Conservation (phyloP, 1,140 invertebrate genomes). For the Mizuhopecten yessoensis region DNA sequence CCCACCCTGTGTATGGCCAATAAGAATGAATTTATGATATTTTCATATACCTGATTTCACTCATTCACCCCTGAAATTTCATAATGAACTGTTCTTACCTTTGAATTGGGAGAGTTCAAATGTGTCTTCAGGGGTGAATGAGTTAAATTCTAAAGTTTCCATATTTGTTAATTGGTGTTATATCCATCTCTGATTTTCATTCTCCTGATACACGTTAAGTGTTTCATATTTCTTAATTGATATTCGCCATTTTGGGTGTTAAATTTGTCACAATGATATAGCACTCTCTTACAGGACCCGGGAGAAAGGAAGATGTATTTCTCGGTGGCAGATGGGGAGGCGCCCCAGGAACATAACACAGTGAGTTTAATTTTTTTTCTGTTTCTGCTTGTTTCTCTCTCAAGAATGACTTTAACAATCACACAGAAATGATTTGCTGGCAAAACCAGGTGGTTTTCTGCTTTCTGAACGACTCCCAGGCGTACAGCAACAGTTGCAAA, state of each 20-base stretch:
- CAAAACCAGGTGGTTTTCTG: not conserved
- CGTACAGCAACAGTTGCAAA: not conserved
- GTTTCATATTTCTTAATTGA: not conserved
- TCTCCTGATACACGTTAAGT: no score
- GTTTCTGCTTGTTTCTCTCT: conserved; percentile 41
- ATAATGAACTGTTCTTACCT: no score
- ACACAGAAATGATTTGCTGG: not conserved
- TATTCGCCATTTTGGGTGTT: not conserved
- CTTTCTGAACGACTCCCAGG: not conserved
- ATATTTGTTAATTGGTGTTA: no score
- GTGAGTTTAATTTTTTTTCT: conserved; percentile 50
- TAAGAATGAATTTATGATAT: no score
- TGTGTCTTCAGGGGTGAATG: no score
- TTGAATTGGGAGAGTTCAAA: no score
- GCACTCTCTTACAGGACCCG: conserved; percentile 63
- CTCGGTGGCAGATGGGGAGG: conserved; percentile 61
- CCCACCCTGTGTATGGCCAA: no score
- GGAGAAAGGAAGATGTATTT: conserved; percentile 70
- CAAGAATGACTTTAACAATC: not conserved
- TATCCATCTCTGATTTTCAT: no score
- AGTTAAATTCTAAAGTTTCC: no score
- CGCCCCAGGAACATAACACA: conserved; percentile 49
- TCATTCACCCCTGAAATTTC: no score
- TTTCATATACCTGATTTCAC: no score
- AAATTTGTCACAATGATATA: not conserved